Evolutionary conservation across 37 sponge, comb jelly and placozoan genomes (phyloP).

Genomic region (Mnemiopsis leidyi): DNA sequence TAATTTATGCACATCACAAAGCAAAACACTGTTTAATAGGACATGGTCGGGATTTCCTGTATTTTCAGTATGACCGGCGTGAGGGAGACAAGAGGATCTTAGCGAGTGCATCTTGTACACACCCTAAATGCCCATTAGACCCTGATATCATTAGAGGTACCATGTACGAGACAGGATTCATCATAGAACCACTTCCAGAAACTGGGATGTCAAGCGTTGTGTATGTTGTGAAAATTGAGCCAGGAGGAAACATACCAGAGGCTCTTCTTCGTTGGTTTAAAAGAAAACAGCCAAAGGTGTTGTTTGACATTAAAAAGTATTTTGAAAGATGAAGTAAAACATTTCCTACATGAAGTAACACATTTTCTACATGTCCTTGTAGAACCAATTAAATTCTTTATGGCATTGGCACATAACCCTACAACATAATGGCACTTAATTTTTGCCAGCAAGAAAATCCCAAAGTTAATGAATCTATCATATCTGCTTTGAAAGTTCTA

Average conservation of each 20-base stretch:
- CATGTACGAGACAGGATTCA: constrained; percentile 36
- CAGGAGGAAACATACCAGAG: background rate
- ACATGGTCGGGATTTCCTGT: constrained; percentile 14
- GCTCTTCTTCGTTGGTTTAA: background rate
- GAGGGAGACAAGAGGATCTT: constrained; percentile 38
- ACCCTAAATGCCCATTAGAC: background rate
- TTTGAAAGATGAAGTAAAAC: constrained; percentile 2
- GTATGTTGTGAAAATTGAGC: constrained; percentile 13
- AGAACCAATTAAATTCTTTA: too few species aligned
- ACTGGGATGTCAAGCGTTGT: background rate
- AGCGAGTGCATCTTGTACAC: background rate
- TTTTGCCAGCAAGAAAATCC: too few species aligned
- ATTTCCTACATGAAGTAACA: too few species aligned
- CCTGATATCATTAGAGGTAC: background rate
- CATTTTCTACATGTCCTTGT: too few species aligned
- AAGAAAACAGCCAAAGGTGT: background rate
- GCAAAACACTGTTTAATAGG: constrained; percentile 17
- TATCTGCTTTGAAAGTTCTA: too few species aligned
- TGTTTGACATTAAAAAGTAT: constrained; percentile 14
- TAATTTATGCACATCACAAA: constrained; percentile 19
- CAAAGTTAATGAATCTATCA: too few species aligned
- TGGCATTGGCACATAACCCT: too few species aligned
- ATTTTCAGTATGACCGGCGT: background rate
- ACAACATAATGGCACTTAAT: too few species aligned
- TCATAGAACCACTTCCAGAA: constrained; percentile 41